phyloP scores from a whole-genome alignment of 2,797 vertebrate species.

The Arremon brunneinucha region DNA sequence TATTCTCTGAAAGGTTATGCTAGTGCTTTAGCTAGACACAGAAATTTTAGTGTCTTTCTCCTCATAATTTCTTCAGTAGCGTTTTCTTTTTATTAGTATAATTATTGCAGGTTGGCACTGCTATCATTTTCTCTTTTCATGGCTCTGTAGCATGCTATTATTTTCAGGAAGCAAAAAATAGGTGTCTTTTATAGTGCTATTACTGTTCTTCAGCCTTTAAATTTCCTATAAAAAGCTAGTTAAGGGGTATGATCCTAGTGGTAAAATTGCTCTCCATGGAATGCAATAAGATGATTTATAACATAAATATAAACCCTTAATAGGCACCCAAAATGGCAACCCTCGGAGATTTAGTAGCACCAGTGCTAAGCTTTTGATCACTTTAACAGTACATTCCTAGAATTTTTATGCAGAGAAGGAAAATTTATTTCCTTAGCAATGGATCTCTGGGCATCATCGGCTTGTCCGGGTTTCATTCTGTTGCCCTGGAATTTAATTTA shows the following conservation, averaged over 20 bases:
- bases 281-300: constrained; percentile 44
- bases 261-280: constrained; percentile 20
- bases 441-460: background rate
- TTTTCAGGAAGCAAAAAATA: constrained; percentile 50
- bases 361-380: constrained; percentile 28
- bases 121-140: constrained; percentile 57
- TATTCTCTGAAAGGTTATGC: constrained; percentile 44
- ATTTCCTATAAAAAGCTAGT: constrained; percentile 59
- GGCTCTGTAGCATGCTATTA: constrained; percentile 44
- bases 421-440: constrained; percentile 11
- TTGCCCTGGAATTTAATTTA: background rate
- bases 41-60: constrained; percentile 43
- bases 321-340: constrained; percentile 40
- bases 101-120: constrained; percentile 64
- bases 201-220: constrained; percentile 55
- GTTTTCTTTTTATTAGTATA: constrained; percentile 62
- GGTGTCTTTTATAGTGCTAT: constrained; percentile 52
- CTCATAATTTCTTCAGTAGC: constrained; percentile 49
- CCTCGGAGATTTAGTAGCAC: constrained; percentile 33
- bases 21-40: constrained; percentile 36
- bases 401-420: background rate
- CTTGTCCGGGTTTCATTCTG: background rate
- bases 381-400: constrained; percentile 6
- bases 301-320: constrained; percentile 54
- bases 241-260: constrained; percentile 33